A percentile compares a stretch with the other conserved stretches of the same genome.
phyloP scores from a whole-genome alignment of 2,888 invertebrate genomes.

The Apodemia hepburni region DNA sequence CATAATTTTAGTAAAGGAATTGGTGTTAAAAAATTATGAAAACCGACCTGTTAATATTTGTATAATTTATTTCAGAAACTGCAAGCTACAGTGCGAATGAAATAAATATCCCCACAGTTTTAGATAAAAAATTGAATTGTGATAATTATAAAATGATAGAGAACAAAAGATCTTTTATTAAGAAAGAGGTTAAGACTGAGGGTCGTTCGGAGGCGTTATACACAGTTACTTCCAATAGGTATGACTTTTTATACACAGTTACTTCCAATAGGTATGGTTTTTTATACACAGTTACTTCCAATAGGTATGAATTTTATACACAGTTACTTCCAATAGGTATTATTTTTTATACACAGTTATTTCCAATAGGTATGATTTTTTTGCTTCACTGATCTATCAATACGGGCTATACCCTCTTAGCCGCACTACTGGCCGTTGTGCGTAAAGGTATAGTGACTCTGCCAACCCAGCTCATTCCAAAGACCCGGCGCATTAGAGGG shows the following conservation, averaged over 20 bases:
- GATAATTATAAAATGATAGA: constrained; percentile 59
- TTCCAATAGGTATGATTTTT: too few relatives aligned
- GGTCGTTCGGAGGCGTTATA: constrained; percentile 53
- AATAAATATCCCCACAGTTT: constrained; percentile 42
- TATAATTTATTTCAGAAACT: constrained; percentile 39
- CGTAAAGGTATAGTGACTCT: too few relatives aligned
- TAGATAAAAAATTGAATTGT: constrained; percentile 43
- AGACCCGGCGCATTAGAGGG: too few relatives aligned
- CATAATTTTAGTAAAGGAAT: too few relatives aligned
- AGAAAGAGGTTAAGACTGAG: constrained; percentile 56
- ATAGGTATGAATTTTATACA: too few relatives aligned
- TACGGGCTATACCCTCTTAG: too few relatives aligned
- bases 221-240: constrained; percentile 63
- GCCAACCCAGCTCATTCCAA: too few relatives aligned
- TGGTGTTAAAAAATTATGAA: too few relatives aligned
- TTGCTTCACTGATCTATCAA: too few relatives aligned
- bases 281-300: constrained; percentile 62
- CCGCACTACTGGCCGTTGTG: too few relatives aligned
- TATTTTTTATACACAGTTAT: constrained; percentile 64
- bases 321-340: too few relatives aligned
- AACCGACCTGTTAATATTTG: neutral
- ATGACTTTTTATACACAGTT: constrained; percentile 60
- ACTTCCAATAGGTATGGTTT: constrained; percentile 66
- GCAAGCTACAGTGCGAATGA: constrained; percentile 42
- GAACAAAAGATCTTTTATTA: constrained; percentile 49